Evolutionary conservation across 30 jellyfish, hydroid and myxozoan species (phyloP).

Genomic region (Aurelia sp.): DNA sequence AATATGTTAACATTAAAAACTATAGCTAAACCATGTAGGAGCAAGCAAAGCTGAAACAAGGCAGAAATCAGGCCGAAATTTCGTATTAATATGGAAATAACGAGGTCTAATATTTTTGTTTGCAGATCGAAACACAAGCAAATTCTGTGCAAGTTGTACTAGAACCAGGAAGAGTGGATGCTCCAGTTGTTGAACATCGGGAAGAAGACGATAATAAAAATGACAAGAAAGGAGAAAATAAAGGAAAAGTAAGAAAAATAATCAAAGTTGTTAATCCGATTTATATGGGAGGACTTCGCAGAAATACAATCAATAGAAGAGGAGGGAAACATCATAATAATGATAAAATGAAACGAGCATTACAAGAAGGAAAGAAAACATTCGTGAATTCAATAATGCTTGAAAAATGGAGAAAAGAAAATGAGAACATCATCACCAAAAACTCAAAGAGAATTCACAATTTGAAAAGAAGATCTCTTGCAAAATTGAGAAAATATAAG

Average conservation of each 20-base stretch:
- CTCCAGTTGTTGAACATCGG: neutral
- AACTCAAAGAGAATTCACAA: conserved; percentile 31
- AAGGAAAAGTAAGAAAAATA: conserved; percentile 22
- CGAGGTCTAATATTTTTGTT: no score
- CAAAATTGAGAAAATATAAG: conserved; percentile 16
- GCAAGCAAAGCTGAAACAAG: no score
- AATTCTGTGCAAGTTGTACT: conserved; percentile 69
- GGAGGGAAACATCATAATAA: neutral
- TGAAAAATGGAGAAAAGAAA: conserved; percentile 71
- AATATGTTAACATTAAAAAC: no score
- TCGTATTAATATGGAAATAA: no score
- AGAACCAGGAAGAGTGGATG: conserved; percentile 64
- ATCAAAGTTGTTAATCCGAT: conserved; percentile 35
- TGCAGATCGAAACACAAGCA: conserved; percentile 63
- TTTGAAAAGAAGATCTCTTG: conserved; percentile 18
- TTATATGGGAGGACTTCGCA: conserved; percentile 37
- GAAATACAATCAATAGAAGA: conserved; percentile 10
- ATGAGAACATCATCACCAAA: conserved; percentile 18
- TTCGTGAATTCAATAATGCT: conserved; percentile 80
- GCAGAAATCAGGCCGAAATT: no score
- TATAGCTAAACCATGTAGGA: no score
- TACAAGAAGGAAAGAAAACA: conserved; percentile 69
- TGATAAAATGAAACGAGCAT: conserved; percentile 41
- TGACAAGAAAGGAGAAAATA: conserved; percentile 14
- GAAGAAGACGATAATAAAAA: neutral